Base-by-base conservation (phyloP, 2,113 vertebrate species). In the Mustela nigripes region DNA sequence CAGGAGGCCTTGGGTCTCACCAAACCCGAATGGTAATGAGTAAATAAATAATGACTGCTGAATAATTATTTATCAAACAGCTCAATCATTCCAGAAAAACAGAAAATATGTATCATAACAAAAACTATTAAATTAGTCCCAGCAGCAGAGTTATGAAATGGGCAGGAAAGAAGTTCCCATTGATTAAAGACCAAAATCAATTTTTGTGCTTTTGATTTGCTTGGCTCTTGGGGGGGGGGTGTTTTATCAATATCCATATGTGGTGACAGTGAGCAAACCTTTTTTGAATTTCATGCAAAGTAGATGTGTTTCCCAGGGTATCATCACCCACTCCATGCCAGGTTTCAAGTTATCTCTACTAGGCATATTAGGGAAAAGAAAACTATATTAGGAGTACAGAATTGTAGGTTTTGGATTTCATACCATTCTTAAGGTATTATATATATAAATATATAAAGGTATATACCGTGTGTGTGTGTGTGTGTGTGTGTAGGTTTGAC, bases 11-110 rank as follows among this genome's bases (percentile, higher is more conserved):
- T 73, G 33, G 58, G 36, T 89, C 89, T 96, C 83, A 97, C 80
- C 90, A 94, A 97, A 92, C 39, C 79, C 89, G 96, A 96, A 97
- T 82, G 86, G 86, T 48, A 90, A 96, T 24, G 53, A 67, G 94
- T 96, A 95, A 97, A 58, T 83, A 96, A 95, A 92, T 76, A 96
- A 60, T 65, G 45, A 92, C 91, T 92, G 69, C 93, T 93, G 79
- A 97, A 94, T 90, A 97, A 96, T 97, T 97, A 95, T 92, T 98
- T 98, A 97, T 97, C 96, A 96, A 84, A 92, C 18, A 87, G 50
- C 22, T 96, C 1, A 5, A 98, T 98, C 97, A 96, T 92, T 97
- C 83, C 87, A 97, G 97, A 93, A 97, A 97, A 81, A 95, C 65
- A 97, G 87, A 97, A 98, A 98, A 90, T 94, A 96, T 96, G 95